phyloP scores from a whole-genome alignment of 2,797 vertebrate genomes.

The Percopsis omiscomaycus region DNA sequence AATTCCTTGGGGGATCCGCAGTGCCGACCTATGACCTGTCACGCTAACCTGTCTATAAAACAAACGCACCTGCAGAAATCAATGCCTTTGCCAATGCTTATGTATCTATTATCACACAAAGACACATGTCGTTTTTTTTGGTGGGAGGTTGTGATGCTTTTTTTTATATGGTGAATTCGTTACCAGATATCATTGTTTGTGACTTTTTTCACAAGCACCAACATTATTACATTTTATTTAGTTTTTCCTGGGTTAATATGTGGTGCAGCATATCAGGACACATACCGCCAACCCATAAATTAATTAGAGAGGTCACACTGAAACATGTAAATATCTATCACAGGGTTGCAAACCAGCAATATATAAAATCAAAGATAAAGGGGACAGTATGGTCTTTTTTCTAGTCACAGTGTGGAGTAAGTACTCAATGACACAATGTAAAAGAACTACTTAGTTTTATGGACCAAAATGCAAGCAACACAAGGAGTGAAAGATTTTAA shows the following conservation, averaged over 20 bases:
- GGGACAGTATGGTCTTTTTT: conserved; percentile 42
- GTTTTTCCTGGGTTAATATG: conserved; percentile 56
- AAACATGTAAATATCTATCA: conserved; percentile 59
- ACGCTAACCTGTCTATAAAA: conserved; percentile 51
- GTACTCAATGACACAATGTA: conserved; percentile 57
- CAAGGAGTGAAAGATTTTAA: conserved; percentile 49
- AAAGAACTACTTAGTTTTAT: conserved; percentile 54
- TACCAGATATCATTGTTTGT: conserved; percentile 57
- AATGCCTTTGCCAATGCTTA: conserved; percentile 65
- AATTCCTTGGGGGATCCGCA: conserved; percentile 23
- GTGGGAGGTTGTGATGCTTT: conserved; percentile 25
- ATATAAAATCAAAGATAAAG: conserved; percentile 51
- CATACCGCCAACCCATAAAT: conserved; percentile 55
- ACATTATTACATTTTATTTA: conserved; percentile 31
- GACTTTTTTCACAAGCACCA: conserved; percentile 42
- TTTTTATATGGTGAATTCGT: conserved; percentile 56
- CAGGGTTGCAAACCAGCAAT: conserved; percentile 62
- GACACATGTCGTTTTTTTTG: conserved; percentile 52
- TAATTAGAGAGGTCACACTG: conserved; percentile 50
- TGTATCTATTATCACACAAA: conserved; percentile 68
- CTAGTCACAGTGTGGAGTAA: conserved; percentile 50
- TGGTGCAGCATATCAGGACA: conserved; percentile 57
- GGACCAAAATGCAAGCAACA: conserved; percentile 57
- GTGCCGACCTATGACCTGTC: conserved; percentile 57
- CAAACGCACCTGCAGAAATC: conserved; percentile 64